A percentile compares a stretch with the other conserved stretches of the same genome.
These are phyloP conservation scores for Megaleporinus macrocephalus DNA, from an alignment of 2,113 vertebrate genomes.

Conservation along the genomic window DNA sequence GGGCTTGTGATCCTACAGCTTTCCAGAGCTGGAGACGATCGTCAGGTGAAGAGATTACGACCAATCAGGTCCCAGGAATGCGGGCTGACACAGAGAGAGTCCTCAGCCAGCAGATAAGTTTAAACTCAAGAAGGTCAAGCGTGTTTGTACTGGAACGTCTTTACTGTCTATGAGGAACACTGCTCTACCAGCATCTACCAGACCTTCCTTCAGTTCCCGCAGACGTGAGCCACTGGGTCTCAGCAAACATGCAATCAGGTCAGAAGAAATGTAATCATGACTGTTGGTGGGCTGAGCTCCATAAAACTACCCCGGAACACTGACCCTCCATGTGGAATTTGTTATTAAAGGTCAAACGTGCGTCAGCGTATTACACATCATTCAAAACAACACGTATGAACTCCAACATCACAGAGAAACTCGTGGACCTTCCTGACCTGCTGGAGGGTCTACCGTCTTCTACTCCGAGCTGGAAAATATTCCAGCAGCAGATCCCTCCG, in stretches of 20 bases:
- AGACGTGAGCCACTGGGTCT: neutral
- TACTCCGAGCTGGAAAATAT: neutral
- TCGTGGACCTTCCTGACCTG: neutral
- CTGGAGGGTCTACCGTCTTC: neutral
- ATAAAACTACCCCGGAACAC: neutral
- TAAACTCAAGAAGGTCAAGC: too few species aligned
- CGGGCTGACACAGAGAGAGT: too few species aligned
- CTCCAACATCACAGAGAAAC: too few species aligned
- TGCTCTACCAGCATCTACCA: too few species aligned
- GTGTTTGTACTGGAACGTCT: neutral
- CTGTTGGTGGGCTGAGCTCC: neutral
- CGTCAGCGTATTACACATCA: neutral
- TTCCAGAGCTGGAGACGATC: neutral
- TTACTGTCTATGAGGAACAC: neutral
- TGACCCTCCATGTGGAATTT: neutral
- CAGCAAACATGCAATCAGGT: neutral
- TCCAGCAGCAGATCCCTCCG: neutral
- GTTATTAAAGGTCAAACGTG: neutral
- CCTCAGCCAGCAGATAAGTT: too few species aligned
- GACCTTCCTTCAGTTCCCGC: neutral
- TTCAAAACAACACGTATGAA: neutral
- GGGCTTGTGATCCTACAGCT: neutral
- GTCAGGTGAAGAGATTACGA: neutral
- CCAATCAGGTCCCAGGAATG: neutral
- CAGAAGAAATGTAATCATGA: neutral